Evolutionary conservation across 2,113 vertebrate genomes (phyloP), one percentile per base, ranked within the genome.

Genomic region (Clarias batrachus): DNA sequence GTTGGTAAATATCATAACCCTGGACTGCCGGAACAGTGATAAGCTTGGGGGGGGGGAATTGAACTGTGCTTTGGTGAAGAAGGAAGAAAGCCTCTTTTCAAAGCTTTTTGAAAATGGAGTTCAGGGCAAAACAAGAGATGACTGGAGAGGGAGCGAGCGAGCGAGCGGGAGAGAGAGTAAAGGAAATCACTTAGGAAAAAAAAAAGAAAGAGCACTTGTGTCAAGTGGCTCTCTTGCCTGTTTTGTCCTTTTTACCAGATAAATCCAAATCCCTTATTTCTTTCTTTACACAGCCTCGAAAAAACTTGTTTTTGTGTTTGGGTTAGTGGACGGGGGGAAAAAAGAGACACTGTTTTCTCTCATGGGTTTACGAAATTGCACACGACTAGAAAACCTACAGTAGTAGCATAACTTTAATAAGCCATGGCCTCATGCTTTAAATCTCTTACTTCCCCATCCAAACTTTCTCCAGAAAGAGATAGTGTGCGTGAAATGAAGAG

Each of bases 341-440:
- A 76, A 23, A 66, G 16, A 85, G 19, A 30, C 13, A 76, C 25
- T 37, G 70, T 82, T 88, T 90, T 86, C 54, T 79, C 82, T 89
- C 85, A 84, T 56, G 76, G 81, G 63, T 83, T 83, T 81, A 90
- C 62, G 77, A 85, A 48, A 82, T 85, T 81, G 83, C 27, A 27
- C 88, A 87, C 84, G 89, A 83, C 66, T 87, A 87, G 84, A 91
- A 91, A 86, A 88, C 66, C 48, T 66, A 37, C 33, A 37, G 33
- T 37, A 57, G 30, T 71, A 66, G 85, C 88, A 87, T 91, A 89
- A 88, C 78, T 91, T 85, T 88, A 92, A 92, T 91, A 87, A 91
- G 59, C 90, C 85, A 56, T 84, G 80, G 70, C 85, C 81, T 87
- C 66, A 78, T 86, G 52, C 87, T 90, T 88, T 85, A 85, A 86